Evolutionary conservation across 2,888 invertebrate genomes (phyloP).

Genomic region (Sesia apiformis): DNA sequence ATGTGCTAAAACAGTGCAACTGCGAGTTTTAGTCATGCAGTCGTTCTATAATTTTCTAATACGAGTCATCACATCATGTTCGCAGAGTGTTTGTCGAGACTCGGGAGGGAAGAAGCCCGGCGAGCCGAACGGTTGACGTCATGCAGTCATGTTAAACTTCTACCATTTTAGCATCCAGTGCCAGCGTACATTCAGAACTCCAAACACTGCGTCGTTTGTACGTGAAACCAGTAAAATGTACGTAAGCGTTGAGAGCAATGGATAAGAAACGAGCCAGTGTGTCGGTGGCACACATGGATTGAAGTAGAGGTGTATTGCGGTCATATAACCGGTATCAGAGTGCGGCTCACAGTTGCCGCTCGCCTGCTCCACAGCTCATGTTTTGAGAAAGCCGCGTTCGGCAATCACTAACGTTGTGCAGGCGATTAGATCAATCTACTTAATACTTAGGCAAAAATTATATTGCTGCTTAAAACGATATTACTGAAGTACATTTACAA

Average conservation of each 20-base stretch:
- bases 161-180: conserved; percentile 32
- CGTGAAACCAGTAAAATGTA: conserved; percentile 8
- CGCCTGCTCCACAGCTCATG: conserved; percentile 55
- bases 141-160: conserved; percentile 57
- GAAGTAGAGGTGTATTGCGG: conserved; percentile 63
- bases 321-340: conserved; percentile 73
- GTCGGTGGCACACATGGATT: conserved; percentile 27
- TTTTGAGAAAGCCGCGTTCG: conserved; percentile 70
- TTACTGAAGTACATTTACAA: too few species aligned
- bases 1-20: too few species aligned
- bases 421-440: conserved; percentile 9
- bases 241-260: conserved; percentile 34
- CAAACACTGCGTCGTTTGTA: conserved; percentile 37
- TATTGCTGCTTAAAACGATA: too few species aligned
- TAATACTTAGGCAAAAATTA: too few species aligned
- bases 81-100: conserved; percentile 61
- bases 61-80: conserved; percentile 46
- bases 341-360: conserved; percentile 52
- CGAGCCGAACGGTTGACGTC: conserved; percentile 72
- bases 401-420: conserved; percentile 50
- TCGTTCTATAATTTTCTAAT: conserved; percentile 36
- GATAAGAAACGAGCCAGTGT: conserved; percentile 23
- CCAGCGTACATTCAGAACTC: conserved; percentile 4
- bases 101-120: conserved; percentile 66
- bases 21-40: too few species aligned